Base-by-base conservation (phyloP, 2,888 invertebrate species). In the Ctenicera cuprea region DNA sequence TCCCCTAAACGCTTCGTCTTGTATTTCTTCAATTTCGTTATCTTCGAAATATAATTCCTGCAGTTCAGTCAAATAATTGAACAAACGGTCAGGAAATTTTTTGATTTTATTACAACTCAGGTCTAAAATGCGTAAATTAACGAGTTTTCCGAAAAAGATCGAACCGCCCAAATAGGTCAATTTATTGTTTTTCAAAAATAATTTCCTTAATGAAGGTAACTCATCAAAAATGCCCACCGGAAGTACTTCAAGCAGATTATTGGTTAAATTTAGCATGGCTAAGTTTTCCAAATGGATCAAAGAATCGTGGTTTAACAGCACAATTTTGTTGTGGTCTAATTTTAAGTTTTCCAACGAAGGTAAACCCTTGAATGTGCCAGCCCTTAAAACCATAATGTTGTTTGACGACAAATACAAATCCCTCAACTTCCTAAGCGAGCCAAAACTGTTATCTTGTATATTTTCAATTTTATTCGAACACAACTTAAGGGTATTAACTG, bases 291-390 rank as follows among this genome's bases (percentile, higher is more conserved):
- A 59, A 26, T 71, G 52, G n/a, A 30, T 48, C 20, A 77, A 77
- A 37, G 66, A 63, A n/a, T 73, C 20, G 14, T 45, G 37, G 41
- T 76, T 54, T 18, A 76, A 67, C 14, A 57, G 33, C 43, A 38
- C 14, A 18, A 77, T 76, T 37, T 70, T 30, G 65, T 77, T 77
- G 45, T 73, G 57, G 30, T 65, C 66, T 12, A 77, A 68, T 38
- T 68, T 61, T 8, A 77, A 37, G 16, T 38, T 54, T 54, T 76
- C 76, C 12, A 77, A 59, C 0, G 26, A 30, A 1, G 37, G 14
- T 22, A 76, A 69, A 37, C 41, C 48, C 3, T 63, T 52, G 26
- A 77, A 76, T 1, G 66, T 43, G 1, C 45, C 41, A 12, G 50
- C 37, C 14, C 68, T 54, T 9, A 77, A 50, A n/a, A 38, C 30